A percentile compares a stretch with the other conserved stretches of the same genome.
These are phyloP conservation scores for Gobio gobio DNA, from an alignment of 2,113 vertebrate genomes.

Conservation along the genomic window DNA sequence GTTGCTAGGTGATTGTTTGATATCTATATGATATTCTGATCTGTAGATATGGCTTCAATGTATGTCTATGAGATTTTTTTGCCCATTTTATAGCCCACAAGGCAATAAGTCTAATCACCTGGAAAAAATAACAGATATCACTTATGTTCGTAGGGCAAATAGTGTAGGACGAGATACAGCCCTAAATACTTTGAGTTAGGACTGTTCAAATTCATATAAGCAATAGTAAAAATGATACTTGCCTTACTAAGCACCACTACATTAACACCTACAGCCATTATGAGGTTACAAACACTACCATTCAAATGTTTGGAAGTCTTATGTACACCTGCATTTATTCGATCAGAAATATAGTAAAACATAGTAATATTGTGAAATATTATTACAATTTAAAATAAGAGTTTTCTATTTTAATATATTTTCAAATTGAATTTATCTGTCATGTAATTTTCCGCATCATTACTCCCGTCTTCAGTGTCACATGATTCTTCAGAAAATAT, in stretches of 20 bases:
- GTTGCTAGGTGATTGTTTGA: background rate
- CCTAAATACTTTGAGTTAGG: background rate
- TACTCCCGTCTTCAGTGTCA: too few species aligned
- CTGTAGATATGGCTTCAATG: background rate
- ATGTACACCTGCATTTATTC: background rate
- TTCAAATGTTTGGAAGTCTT: background rate
- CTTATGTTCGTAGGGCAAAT: background rate
- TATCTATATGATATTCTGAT: background rate
- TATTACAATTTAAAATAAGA: too few species aligned
- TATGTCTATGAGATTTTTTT: background rate
- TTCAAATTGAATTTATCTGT: too few species aligned
- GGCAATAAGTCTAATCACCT: background rate
- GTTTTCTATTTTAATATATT: too few species aligned
- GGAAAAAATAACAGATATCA: background rate
- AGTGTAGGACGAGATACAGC: background rate
- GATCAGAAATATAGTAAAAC: background rate
- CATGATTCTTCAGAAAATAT: too few species aligned
- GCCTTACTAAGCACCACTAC: too few species aligned
- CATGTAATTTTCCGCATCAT: too few species aligned
- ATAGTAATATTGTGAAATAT: too few species aligned
- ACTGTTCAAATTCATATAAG: background rate
- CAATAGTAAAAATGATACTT: too few species aligned
- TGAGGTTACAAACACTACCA: background rate
- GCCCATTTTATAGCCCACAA: background rate
- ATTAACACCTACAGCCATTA: background rate